Conservation (phyloP, 2,888 invertebrate species). For the Drosophila kanekoi region DNA sequence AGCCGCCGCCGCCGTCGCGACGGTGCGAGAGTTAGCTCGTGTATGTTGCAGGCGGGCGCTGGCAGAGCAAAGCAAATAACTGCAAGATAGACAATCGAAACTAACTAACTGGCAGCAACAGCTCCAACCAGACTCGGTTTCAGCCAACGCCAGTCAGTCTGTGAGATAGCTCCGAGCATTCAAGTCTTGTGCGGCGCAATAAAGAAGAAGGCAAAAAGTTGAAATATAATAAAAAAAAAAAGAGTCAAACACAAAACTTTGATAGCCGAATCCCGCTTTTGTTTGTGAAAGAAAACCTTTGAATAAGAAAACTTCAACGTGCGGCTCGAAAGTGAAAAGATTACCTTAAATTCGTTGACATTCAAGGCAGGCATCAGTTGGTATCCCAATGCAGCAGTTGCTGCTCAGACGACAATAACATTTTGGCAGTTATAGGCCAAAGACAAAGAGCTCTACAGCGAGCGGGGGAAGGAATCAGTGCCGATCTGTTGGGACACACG, state of each 20-base stretch:
- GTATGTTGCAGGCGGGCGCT: conserved; percentile 36
- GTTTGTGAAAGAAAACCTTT: conserved; percentile 50
- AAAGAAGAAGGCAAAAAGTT: background rate
- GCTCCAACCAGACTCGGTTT: conserved; percentile 47
- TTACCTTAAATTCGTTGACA: conserved; percentile 22
- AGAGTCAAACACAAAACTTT: conserved; percentile 9
- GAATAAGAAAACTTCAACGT: conserved; percentile 23
- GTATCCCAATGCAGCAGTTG: conserved; percentile 43
- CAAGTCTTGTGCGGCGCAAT: conserved; percentile 48
- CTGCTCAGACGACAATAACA: conserved; percentile 35
- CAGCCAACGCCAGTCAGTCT: conserved; percentile 62
- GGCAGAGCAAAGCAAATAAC: conserved; percentile 30
- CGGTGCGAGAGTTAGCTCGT: conserved; percentile 38
- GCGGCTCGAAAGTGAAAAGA: conserved; percentile 54
- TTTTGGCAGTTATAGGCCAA: conserved; percentile 59
- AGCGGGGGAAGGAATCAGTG: conserved; percentile 11
- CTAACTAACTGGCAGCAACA: conserved; percentile 43
- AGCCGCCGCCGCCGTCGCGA: conserved; percentile 34
- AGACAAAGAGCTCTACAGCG: conserved; percentile 19
- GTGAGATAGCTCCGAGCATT: conserved; percentile 68
- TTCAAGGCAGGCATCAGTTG: conserved; percentile 24
- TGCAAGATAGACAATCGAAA: conserved; percentile 56
- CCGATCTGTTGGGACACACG: conserved; percentile 2
- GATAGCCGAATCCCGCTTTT: conserved; percentile 52
- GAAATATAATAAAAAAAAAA: background rate